Conservation (phyloP, 2,113 vertebrate genomes). For the Leucosticte australis region DNA sequence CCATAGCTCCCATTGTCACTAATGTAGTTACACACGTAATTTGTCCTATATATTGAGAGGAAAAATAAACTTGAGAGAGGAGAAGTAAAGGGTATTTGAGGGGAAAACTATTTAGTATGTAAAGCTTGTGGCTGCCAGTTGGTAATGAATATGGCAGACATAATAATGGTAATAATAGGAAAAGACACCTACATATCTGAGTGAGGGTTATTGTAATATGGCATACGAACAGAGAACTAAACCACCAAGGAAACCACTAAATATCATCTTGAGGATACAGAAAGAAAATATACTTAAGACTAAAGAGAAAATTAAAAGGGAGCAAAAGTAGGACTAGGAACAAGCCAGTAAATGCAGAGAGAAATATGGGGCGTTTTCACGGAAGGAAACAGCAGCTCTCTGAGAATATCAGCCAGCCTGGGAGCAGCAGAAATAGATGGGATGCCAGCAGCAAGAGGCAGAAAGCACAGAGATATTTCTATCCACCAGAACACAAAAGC, state of each 20-base stretch:
- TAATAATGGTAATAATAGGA: conserved; percentile 20
- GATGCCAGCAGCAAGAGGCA: background rate
- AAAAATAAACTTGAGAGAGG: conserved; percentile 64
- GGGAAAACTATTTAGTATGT: conserved; percentile 52
- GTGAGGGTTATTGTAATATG: background rate
- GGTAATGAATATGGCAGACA: conserved; percentile 46
- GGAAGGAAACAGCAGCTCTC: background rate
- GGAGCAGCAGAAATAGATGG: background rate
- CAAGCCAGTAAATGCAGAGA: background rate
- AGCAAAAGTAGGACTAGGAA: background rate
- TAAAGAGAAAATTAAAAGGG: background rate
- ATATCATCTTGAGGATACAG: background rate
- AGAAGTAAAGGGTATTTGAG: conserved; percentile 60
- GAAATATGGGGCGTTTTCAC: background rate
- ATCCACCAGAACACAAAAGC: background rate
- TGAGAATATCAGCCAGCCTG: background rate
- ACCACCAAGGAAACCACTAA: conserved; percentile 36
- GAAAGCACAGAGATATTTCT: background rate
- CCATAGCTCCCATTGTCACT: conserved; percentile 2
- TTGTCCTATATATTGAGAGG: conserved; percentile 7
- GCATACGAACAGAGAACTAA: background rate
- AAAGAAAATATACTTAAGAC: background rate
- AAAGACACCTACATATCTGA: conserved; percentile 37
- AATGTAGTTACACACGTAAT: conserved; percentile 6
- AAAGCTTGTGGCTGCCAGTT: conserved; percentile 43